A percentile compares a stretch with the other conserved stretches of the same genome.
These are phyloP conservation scores for Sternarchorhynchus goeldii DNA, from an alignment of 2,797 vertebrate species.

Conservation along the genomic window DNA sequence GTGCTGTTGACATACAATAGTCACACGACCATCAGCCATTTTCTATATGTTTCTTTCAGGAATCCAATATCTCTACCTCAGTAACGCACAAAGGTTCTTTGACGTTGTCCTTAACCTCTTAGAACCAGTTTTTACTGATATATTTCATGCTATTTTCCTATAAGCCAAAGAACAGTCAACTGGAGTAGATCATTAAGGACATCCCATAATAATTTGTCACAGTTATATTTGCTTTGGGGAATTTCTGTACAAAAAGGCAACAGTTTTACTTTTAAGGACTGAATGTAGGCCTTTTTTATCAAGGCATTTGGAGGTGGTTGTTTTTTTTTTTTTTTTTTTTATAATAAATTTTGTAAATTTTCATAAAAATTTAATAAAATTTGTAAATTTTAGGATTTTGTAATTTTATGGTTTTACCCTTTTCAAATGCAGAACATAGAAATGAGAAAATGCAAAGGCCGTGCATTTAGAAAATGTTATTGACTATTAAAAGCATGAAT, in stretches of 20 bases:
- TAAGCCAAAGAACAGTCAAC: background rate
- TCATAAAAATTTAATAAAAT: too few relatives aligned
- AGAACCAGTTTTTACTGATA: background rate
- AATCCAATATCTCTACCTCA: slow-evolving; percentile 12
- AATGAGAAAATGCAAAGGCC: slow-evolving; percentile 19
- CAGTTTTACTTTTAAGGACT: background rate
- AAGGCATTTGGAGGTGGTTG: background rate
- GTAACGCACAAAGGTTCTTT: background rate
- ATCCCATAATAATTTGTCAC: background rate
- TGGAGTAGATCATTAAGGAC: background rate
- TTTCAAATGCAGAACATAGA: background rate
- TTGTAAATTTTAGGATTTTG: too few relatives aligned
- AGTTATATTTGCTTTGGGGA: background rate
- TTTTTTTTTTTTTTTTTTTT: too few relatives aligned
- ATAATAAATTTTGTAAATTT: too few relatives aligned
- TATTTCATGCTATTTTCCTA: background rate
- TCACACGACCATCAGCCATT: background rate
- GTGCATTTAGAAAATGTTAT: background rate
- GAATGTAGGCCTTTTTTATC: background rate
- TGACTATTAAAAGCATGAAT: background rate
- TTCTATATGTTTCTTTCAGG: background rate
- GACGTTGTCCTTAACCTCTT: background rate
- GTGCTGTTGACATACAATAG: background rate
- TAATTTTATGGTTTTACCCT: too few relatives aligned
- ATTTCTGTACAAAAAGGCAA: background rate